A percentile compares a stretch with the other conserved stretches of the same genome.
These are phyloP conservation scores for Lasioglossum leucozonium DNA, from an alignment of 2,888 invertebrate species.

Conservation along the genomic window DNA sequence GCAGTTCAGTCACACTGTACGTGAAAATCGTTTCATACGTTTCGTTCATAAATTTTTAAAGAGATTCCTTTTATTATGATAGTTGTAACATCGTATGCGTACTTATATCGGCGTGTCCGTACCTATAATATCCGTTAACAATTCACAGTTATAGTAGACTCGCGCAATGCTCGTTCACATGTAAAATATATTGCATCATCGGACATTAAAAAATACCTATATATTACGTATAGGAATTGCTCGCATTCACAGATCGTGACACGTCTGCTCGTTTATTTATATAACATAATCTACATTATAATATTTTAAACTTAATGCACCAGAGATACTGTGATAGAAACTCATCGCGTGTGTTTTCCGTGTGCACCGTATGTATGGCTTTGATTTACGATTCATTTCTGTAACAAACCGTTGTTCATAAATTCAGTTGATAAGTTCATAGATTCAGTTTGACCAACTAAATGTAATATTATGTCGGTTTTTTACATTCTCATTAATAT, in stretches of 20 bases:
- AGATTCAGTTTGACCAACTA: neutral
- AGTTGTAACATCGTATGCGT: slow-evolving; percentile 61
- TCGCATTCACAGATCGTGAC: slow-evolving; percentile 43
- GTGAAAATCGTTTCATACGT: slow-evolving; percentile 47
- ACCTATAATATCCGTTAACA: slow-evolving; percentile 63
- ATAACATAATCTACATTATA: slow-evolving; percentile 16
- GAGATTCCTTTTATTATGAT: slow-evolving; percentile 64
- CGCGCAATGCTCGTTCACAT: slow-evolving; percentile 52
- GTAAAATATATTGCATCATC: slow-evolving; percentile 62
- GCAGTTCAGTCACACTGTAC: slow-evolving; percentile 15
- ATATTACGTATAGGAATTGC: slow-evolving; percentile 47
- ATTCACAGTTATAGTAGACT: slow-evolving; percentile 46
- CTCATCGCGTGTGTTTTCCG: neutral
- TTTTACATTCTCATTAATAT: neutral
- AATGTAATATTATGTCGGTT: neutral
- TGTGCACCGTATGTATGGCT: neutral
- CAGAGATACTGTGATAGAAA: slow-evolving; percentile 16
- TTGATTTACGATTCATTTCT: slow-evolving; percentile 6
- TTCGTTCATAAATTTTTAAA: slow-evolving; percentile 16
- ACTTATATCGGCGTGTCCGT: slow-evolving; percentile 54
- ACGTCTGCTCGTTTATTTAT: slow-evolving; percentile 20
- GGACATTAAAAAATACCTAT: slow-evolving; percentile 55
- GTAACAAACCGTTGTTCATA: neutral
- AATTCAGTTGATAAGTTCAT: neutral
- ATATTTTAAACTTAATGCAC: slow-evolving; percentile 15